Evolutionary conservation across 1,140 invertebrate species (phyloP).

Genomic region (Panagrolaimus sp.): DNA sequence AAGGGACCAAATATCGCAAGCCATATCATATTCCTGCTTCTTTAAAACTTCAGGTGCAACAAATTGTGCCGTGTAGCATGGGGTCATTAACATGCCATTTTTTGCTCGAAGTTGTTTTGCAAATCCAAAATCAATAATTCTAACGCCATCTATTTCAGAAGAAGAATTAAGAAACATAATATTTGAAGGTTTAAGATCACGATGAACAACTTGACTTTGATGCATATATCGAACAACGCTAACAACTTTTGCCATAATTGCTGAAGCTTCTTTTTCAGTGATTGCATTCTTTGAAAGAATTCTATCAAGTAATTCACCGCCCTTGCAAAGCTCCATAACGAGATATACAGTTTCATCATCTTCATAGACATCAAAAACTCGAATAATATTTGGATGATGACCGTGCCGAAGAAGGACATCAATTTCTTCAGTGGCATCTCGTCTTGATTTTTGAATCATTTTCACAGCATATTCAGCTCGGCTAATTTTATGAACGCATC

Average conservation of each 20-base stretch:
- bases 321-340: conserved; percentile 82
- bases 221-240: conserved; percentile 87
- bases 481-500: conserved; percentile 78
- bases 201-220: conserved; percentile 82
- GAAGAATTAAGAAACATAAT: conserved; percentile 81
- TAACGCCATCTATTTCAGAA: conserved; percentile 72
- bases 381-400: conserved; percentile 87
- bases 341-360: conserved; percentile 80
- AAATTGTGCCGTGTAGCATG: conserved; percentile 97
- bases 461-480: conserved; percentile 90
- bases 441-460: conserved; percentile 84
- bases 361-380: conserved; percentile 81
- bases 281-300: conserved; percentile 78
- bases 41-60: conserved; percentile 96
- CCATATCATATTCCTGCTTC: conserved; percentile 91
- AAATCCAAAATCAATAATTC: conserved; percentile 90
- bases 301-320: conserved; percentile 88
- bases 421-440: conserved; percentile 91
- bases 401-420: conserved; percentile 91
- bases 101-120: conserved; percentile 92
- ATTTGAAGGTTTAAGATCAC: conserved; percentile 94
- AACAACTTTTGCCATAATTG: conserved; percentile 77
- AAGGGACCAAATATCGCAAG: conserved; percentile 97
- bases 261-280: conserved; percentile 83
- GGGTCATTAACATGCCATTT: conserved; percentile 95